Percentiles rank a stretch among this genome's conserved stretches.
Evolutionary conservation across 1,140 invertebrate genomes (phyloP).

Genomic region (Drosophila asahinai): DNA sequence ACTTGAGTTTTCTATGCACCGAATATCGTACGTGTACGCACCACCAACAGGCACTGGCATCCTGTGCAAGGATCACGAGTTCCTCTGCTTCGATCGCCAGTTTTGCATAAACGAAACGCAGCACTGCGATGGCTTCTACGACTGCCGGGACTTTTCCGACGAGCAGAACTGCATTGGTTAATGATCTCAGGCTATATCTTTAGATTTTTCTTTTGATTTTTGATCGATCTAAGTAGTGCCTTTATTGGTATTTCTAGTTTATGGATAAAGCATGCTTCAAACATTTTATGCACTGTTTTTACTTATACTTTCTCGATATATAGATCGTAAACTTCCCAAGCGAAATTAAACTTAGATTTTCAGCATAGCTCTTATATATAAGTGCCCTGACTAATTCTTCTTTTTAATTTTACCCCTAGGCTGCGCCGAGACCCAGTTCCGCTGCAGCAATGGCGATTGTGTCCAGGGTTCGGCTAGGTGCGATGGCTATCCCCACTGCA

Average conservation of each 20-base stretch:
- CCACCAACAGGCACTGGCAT: conserved; percentile 59
- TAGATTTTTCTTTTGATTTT: conserved; percentile 18
- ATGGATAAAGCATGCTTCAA: conserved; percentile 22
- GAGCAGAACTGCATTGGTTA: conserved; percentile 93
- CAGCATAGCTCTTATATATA: background rate
- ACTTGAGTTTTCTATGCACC: conserved; percentile 25
- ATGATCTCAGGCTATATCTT: conserved; percentile 34
- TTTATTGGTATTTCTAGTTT: background rate
- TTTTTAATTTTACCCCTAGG: conserved; percentile 60
- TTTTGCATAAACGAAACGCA: conserved; percentile 89
- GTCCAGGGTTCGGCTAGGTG: conserved; percentile 88
- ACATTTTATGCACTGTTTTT: conserved; percentile 26
- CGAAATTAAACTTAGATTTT: conserved; percentile 18
- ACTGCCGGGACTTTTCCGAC: conserved; percentile 96
- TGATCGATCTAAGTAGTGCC: background rate
- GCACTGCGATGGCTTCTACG: conserved; percentile 94
- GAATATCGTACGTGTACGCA: conserved; percentile 4
- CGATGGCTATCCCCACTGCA: conserved; percentile 90
- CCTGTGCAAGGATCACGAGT: conserved; percentile 87
- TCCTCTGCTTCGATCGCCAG: conserved; percentile 88
- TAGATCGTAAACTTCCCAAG: background rate
- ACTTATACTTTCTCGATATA: background rate
- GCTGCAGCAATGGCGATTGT: conserved; percentile 89
- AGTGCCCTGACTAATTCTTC: background rate
- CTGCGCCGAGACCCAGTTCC: conserved; percentile 85